Base-by-base conservation (phyloP, 2,888 invertebrate genomes). In the Tetrapedia diversipes region DNA sequence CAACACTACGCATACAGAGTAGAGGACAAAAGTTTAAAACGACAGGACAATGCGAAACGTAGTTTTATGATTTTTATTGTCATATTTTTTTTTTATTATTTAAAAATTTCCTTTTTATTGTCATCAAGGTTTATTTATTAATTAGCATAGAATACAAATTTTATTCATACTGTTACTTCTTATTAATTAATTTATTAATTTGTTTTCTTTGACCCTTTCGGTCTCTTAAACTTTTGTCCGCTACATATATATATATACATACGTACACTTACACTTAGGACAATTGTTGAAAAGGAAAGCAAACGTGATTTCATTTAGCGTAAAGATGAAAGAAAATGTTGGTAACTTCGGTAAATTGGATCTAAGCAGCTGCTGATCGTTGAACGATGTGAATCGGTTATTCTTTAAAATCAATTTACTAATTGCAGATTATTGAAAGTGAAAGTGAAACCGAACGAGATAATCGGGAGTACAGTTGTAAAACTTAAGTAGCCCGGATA, bases 381-480 rank as follows among this genome's bases (percentile, higher is more conserved):
- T 34, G 43, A 41, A 56, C 19, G 41, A n/a, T n/a, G 47, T 60
- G 43, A 53, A 63, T 61, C 66, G 45, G 43, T 54, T n/a, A 32
- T 75, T 63, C 32, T 73, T 59, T 74, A 68, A n/a, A 74, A 80
- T 80, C 22, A 61, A 74, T 74, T 79, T 77, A 71, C 83, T 75
- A 59, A 79, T 82, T 83, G 49, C 73, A 63, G 79, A 79, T 81
- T 72, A 53, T 74, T 78, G 80, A 83, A 80, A 82, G 64, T 66
- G 80, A 83, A 80, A 83, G 64, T 66, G 80, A 82, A 77, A 83
- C 72, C 71, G 83, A 77, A 76, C 77, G 79, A 80, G 77, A 69
- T 83, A 80, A 77, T 83, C 83, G 83, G 83, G 70, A 83, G 66
- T 80, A 80, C 66, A 41, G 51, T 79, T 80, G 75, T 83, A 75